Evolutionary conservation across 1,140 invertebrate genomes (phyloP).

Genomic region (Brachionus angularis): DNA sequence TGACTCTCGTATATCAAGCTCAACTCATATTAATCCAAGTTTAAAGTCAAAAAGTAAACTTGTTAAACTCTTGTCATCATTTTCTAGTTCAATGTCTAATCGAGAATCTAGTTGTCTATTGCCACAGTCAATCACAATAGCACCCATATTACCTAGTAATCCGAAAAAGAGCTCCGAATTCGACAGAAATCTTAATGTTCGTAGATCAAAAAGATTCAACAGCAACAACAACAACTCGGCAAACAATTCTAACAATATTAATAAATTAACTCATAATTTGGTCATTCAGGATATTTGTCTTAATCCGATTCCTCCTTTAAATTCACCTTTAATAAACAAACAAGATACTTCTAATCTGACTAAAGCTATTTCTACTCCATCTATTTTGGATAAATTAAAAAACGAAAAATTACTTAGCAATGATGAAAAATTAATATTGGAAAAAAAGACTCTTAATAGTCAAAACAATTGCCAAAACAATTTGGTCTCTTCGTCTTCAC

Average conservation of each 20-base stretch:
- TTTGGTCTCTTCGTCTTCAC: too few species aligned
- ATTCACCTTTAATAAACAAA: not conserved
- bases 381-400: slow-evolving; percentile 40
- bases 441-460: too few species aligned
- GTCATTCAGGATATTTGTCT: slow-evolving; percentile 14
- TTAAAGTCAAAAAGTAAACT: too few species aligned
- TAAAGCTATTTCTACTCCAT: slow-evolving; percentile 29
- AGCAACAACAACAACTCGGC: too few species aligned
- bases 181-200: slow-evolving; percentile 10
- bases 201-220: slow-evolving; percentile 30
- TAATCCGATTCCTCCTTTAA: not conserved
- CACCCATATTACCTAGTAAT: not conserved
- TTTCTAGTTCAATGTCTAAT: slow-evolving; percentile 13
- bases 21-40: too few species aligned
- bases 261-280: slow-evolving; percentile 1
- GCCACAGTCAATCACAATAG: not conserved
- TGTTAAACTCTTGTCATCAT: too few species aligned
- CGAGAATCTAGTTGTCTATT: too few species aligned
- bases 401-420: not conserved
- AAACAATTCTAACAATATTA: too few species aligned
- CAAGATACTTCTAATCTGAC: not conserved
- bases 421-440: not conserved
- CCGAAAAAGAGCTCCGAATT: slow-evolving; percentile 38
- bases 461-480: too few species aligned
- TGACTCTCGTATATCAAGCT: too few species aligned